Base-by-base conservation (phyloP, 2,797 vertebrate genomes). In the Paratrypauchen microcephalus region DNA sequence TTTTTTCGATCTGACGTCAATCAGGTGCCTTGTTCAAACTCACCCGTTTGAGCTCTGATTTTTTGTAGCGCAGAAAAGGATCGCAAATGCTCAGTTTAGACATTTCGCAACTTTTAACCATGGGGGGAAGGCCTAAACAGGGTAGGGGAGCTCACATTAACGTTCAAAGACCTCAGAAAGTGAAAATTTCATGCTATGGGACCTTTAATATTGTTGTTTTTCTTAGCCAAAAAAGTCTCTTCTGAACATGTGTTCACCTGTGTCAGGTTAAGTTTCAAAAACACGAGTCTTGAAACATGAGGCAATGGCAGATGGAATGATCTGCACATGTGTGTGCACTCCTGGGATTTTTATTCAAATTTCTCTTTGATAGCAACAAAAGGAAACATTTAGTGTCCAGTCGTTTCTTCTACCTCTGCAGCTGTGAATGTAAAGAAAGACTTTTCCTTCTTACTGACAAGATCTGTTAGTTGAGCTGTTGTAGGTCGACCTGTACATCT, bases 401-500 rank as follows among this genome's bases (percentile, higher is more conserved):
- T 74, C 56, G 73, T 81, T 75, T 81, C 58, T 76, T 39, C 39
- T 4, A 71, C 66, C 57, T 68, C 68, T 75, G 41, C 76, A 80
- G 74, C 79, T 81, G 76, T 73, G 69, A 68, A 78, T 78, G 75
- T 72, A 73, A 76, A 66, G 67, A 28, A 58, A 45, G 63, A 77
- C 72, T 71, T 75, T 83, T 75, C 71, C 81, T 81, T 83, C 79
- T 77, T 80, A 57, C 78, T 72, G 73, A 68, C 85, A 56, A 78
- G 72, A 87, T 88, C 80, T 87, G 68, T 88, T 87, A 79, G 78
- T 83, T 87, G 86, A 88, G 84, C 83, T 88, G 86, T 52, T 47
- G 30, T 47, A 63, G 74, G 68, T 1, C 18, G 76, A 85, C 70
- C 73, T 61, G 60, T 41, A 83, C 65, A 47, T 60, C 30, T 60